Percentiles rank a stretch among this genome's conserved stretches.
These are phyloP conservation scores for Sebastes flavidus DNA, from an alignment of 2,797 vertebrate species.

Conservation along the genomic window DNA sequence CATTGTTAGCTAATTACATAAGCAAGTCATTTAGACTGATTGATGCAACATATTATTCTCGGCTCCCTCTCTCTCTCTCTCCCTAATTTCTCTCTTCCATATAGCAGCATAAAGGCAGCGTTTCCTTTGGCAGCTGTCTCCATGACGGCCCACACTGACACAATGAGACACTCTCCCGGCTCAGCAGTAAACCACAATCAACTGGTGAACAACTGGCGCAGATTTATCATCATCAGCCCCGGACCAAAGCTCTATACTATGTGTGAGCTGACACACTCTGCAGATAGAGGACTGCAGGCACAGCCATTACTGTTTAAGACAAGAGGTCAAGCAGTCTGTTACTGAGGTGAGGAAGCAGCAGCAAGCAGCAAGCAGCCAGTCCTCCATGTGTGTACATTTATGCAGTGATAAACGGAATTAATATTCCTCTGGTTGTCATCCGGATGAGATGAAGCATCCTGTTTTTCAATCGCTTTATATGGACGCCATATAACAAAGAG, in stretches of 20 bases:
- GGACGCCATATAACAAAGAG: slow-evolving; percentile 24
- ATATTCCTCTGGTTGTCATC: slow-evolving; percentile 23
- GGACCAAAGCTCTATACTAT: slow-evolving; percentile 47
- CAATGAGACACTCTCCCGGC: slow-evolving; percentile 66
- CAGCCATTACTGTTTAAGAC: slow-evolving; percentile 60
- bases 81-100: slow-evolving; percentile 64
- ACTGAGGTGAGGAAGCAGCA: slow-evolving; percentile 23
- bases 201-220: slow-evolving; percentile 74
- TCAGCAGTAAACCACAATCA: slow-evolving; percentile 78
- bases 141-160: slow-evolving; percentile 67
- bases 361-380: slow-evolving; percentile 10
- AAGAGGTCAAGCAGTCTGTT: slow-evolving; percentile 58
- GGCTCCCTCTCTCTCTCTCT: slow-evolving; percentile 38
- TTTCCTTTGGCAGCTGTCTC: slow-evolving; percentile 77
- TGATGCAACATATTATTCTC: slow-evolving; percentile 78
- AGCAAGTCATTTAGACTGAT: slow-evolving; percentile 83
- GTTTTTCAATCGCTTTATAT: slow-evolving; percentile 25
- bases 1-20: slow-evolving; percentile 83
- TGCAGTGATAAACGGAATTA: slow-evolving; percentile 44
- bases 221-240: slow-evolving; percentile 78
- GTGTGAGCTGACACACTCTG: slow-evolving; percentile 62
- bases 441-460: slow-evolving; percentile 26
- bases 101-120: slow-evolving; percentile 60
- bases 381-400: slow-evolving; percentile 30
- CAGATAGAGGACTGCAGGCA: slow-evolving; percentile 58